phyloP scores from a whole-genome alignment of 1,140 invertebrate genomes.

The Drosophila nebulosa region DNA sequence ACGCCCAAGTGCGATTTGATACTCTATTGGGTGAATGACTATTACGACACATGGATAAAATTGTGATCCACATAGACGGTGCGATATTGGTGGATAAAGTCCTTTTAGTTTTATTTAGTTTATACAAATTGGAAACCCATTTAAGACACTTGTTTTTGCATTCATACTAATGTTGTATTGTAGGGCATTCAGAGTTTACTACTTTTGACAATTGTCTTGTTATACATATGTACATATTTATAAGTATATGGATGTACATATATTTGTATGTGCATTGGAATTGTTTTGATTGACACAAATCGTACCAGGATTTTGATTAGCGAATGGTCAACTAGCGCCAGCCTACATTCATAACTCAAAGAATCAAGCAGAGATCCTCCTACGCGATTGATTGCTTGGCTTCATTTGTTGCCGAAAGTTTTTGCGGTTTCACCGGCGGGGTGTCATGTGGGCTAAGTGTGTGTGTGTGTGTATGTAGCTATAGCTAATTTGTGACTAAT shows the following conservation, averaged over 20 bases:
- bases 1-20: neutral
- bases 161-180: too few species aligned
- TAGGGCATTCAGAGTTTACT: neutral
- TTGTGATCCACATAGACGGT: neutral
- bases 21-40: conserved; percentile 9
- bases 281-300: conserved; percentile 21
- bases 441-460: conserved; percentile 42
- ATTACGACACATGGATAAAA: neutral
- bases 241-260: neutral
- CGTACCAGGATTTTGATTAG: conserved; percentile 36
- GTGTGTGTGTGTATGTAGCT: neutral
- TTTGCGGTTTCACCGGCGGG: conserved; percentile 13
- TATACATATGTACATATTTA: too few species aligned
- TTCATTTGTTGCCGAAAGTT: conserved; percentile 18
- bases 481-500: conserved; percentile 57
- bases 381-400: conserved; percentile 19
- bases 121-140: neutral
- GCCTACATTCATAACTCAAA: conserved; percentile 17
- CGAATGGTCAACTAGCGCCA: conserved; percentile 4
- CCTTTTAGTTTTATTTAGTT: neutral
- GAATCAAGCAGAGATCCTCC: conserved; percentile 32
- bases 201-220: neutral
- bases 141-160: too few species aligned
- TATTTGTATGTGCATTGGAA: neutral
- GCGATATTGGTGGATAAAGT: too few species aligned